Percentiles rank a stretch among this genome's conserved stretches.
Evolutionary conservation across 2,797 vertebrate genomes (phyloP).

Genomic region (Lagodon rhomboides): DNA sequence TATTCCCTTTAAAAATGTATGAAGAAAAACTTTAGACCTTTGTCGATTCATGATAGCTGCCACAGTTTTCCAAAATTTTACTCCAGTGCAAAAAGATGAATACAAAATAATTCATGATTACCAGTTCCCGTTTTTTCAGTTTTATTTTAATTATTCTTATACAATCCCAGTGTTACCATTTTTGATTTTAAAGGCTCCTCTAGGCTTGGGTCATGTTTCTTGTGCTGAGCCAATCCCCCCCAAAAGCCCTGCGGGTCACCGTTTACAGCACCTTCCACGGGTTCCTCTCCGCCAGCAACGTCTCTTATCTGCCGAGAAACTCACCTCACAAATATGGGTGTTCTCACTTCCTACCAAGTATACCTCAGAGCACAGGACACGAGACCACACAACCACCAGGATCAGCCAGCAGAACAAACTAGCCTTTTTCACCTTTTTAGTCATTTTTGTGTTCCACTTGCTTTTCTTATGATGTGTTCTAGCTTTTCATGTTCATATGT

Average conservation of each 20-base stretch:
- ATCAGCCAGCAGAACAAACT: conserved; percentile 68
- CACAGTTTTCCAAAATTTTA: conserved; percentile 79
- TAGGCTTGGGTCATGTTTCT: conserved; percentile 53
- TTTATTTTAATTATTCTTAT: conserved; percentile 4
- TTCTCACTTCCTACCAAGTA: conserved; percentile 79
- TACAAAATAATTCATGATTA: conserved; percentile 34
- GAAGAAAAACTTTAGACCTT: conserved; percentile 9
- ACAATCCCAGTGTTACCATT: conserved; percentile 40
- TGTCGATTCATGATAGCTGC: conserved; percentile 49
- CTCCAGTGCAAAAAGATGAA: conserved; percentile 84
- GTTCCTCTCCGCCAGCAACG: conserved; percentile 72
- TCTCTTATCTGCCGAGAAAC: conserved; percentile 74
- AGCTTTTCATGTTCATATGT: conserved; percentile 13
- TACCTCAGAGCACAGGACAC: conserved; percentile 86
- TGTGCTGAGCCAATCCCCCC: conserved; percentile 52
- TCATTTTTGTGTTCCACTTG: conserved; percentile 4
- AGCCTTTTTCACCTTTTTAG: conserved; percentile 37
- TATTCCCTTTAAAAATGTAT: conserved; percentile 39
- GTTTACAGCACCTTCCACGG: conserved; percentile 75
- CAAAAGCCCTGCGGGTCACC: conserved; percentile 44
- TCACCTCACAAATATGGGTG: conserved; percentile 68
- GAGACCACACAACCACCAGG: conserved; percentile 71
- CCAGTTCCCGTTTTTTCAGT: background rate
- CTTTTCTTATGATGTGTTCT: conserved; percentile 11
- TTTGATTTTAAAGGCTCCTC: conserved; percentile 38